Base-by-base conservation (phyloP, 2,888 invertebrate genomes). In the Ptychoptera albimana region DNA sequence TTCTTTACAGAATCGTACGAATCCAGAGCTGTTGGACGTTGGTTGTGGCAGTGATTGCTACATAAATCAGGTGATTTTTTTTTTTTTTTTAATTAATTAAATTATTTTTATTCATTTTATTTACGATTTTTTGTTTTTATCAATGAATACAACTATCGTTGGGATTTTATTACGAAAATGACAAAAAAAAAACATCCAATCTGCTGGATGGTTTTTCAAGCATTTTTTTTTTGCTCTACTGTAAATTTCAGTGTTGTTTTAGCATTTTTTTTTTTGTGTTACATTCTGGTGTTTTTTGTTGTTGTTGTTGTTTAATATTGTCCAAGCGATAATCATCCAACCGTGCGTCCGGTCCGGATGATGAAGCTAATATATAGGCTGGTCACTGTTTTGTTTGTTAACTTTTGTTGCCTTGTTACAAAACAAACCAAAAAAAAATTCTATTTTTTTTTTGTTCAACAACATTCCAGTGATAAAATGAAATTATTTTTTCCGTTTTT, bases 21-120 rank as follows among this genome's bases (percentile, higher is more conserved):
- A 50, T 44, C 47, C 49, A 8, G 50, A 51, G 37, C 47, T 49
- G 43, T 39, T 48, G 8, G 49, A 48, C 16, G 77, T 77, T 43
- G 77, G 74, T 50, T 82, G 82, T 55, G 79, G 77, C 32, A 71
- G 73, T 35, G 74, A 76, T 49, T 82, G 82, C 66, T 78, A 76
- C 60, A 72, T 79, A 46, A 74, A 77, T 60, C 80, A 82, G 73
- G 82, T 82, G 69, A 69, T 67, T 58, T 36, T 50, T 40, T 49
- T 48, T 48, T 39, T 15, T 34, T 42, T 39, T 36, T 42, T 44
- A n/a, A n/a, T n/a, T n/a, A n/a, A n/a, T n/a, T n/a, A n/a, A n/a
- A n/a, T n/a, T n/a, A 42, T 44, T 44, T 44, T 50, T 42, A 36
- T 42, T 14, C 9, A 9, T 12, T 12, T 37, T 14, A 15, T 15